Evolutionary conservation across 2,113 vertebrate species (phyloP).

Genomic region (Ammodytes dubius): DNA sequence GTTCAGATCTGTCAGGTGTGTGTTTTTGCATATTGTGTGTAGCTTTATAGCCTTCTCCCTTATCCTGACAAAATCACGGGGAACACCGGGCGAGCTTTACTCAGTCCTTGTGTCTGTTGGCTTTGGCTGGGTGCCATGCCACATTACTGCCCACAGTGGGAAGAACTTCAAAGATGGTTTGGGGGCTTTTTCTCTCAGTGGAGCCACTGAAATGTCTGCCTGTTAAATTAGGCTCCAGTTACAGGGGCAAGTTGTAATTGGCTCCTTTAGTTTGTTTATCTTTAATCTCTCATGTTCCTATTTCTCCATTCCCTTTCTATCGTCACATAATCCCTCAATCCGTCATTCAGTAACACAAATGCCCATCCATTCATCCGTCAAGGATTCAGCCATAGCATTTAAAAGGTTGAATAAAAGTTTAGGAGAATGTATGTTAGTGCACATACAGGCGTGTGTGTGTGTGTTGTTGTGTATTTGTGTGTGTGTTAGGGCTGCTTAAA

Average conservation of each 20-base stretch:
- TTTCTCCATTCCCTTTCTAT: neutral
- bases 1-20: neutral
- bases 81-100: conserved; percentile 47
- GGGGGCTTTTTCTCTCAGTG: conserved; percentile 35
- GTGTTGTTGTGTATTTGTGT: neutral
- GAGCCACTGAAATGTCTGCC: conserved; percentile 45
- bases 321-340: neutral
- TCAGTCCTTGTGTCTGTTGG: conserved; percentile 61
- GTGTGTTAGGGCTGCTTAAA: neutral
- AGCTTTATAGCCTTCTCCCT: conserved; percentile 18
- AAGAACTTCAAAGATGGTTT: conserved; percentile 62
- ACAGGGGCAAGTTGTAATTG: conserved; percentile 51
- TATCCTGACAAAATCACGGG: conserved; percentile 19
- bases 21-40: conserved; percentile 1
- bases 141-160: conserved; percentile 60
- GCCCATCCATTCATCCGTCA: neutral
- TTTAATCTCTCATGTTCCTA: conserved; percentile 37
- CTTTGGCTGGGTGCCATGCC: conserved; percentile 50
- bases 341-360: neutral
- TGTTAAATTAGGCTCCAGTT: conserved; percentile 60
- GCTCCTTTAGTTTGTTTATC: conserved; percentile 61
- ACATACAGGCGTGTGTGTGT: neutral
- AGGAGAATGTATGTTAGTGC: too few relatives aligned
- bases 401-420: neutral
- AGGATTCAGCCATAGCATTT: neutral